A percentile compares a stretch with the other conserved stretches of the same genome.
These are phyloP conservation scores for Poeciliopsis presidionis DNA, from an alignment of 2,797 vertebrate genomes.

Conservation along the genomic window DNA sequence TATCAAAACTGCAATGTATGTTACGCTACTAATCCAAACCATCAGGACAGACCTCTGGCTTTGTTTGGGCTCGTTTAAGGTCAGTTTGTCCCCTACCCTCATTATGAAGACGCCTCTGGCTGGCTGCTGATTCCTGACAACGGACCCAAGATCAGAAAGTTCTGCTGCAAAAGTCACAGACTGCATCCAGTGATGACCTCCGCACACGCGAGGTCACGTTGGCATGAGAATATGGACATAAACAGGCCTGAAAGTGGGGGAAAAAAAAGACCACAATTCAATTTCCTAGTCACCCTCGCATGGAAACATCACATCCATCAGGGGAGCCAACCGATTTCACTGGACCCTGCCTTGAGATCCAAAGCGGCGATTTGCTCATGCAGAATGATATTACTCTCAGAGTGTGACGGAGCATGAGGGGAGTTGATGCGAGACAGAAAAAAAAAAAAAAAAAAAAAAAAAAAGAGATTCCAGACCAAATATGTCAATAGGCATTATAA, in stretches of 20 bases:
- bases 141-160: slow-evolving; percentile 39
- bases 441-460: background rate
- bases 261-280: slow-evolving; percentile 28
- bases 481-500: slow-evolving; percentile 59
- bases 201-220: slow-evolving; percentile 11
- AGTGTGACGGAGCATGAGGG: slow-evolving; percentile 48
- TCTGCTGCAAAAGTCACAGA: slow-evolving; percentile 42
- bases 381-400: slow-evolving; percentile 47
- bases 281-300: slow-evolving; percentile 47
- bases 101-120: slow-evolving; percentile 67
- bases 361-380: slow-evolving; percentile 41
- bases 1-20: background rate
- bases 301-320: slow-evolving; percentile 25
- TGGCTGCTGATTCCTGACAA: slow-evolving; percentile 44
- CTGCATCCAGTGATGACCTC: slow-evolving; percentile 30
- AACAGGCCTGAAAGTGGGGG: slow-evolving; percentile 7
- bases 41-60: slow-evolving; percentile 1
- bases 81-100: slow-evolving; percentile 46
- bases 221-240: slow-evolving; percentile 24
- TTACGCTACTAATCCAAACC: background rate
- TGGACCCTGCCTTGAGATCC: slow-evolving; percentile 42
- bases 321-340: slow-evolving; percentile 30
- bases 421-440: slow-evolving; percentile 24
- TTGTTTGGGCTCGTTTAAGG: slow-evolving; percentile 9
- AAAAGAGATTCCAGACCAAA: slow-evolving; percentile 15